Evolutionary conservation across 2,797 vertebrate genomes (phyloP).

Genomic region (Falco columbarius): DNA sequence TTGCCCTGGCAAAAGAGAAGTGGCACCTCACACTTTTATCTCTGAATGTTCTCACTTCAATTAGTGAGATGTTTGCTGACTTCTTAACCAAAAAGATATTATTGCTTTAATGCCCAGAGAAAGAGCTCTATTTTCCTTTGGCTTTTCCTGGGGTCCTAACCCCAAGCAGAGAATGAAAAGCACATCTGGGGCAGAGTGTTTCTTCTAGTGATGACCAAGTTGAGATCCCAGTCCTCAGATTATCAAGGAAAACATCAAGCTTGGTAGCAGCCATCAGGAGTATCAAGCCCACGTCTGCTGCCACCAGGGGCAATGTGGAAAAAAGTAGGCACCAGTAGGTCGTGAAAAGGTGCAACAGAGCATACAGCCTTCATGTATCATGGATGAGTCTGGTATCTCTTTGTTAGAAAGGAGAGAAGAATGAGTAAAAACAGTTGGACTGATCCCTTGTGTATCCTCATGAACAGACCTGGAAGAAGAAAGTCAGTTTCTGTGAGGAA

Average conservation of each 20-base stretch:
- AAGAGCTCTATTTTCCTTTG: not conserved
- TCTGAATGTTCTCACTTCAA: not conserved
- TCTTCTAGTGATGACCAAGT: not conserved
- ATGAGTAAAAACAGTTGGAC: not conserved
- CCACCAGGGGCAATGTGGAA: not conserved
- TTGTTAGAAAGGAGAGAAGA: not conserved
- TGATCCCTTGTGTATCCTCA: rapidly evolving
- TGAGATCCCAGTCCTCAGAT: not conserved
- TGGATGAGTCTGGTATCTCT: not conserved
- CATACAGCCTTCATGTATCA: not conserved
- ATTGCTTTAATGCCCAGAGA: not conserved
- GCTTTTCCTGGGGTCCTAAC: not conserved
- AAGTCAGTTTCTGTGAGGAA: not conserved
- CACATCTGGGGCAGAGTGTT: not conserved
- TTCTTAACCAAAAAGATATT: not conserved
- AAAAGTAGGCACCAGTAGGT: not conserved
- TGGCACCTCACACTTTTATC: not conserved
- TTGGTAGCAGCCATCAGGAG: not conserved
- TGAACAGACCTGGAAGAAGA: not conserved
- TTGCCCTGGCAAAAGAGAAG: not conserved
- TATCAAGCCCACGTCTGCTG: not conserved
- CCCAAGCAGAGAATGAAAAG: not conserved
- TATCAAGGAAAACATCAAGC: not conserved
- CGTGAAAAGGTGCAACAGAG: not conserved
- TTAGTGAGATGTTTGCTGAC: not conserved